Conservation (phyloP, 2,888 invertebrate species). For the Lampropteryx suffumata region DNA sequence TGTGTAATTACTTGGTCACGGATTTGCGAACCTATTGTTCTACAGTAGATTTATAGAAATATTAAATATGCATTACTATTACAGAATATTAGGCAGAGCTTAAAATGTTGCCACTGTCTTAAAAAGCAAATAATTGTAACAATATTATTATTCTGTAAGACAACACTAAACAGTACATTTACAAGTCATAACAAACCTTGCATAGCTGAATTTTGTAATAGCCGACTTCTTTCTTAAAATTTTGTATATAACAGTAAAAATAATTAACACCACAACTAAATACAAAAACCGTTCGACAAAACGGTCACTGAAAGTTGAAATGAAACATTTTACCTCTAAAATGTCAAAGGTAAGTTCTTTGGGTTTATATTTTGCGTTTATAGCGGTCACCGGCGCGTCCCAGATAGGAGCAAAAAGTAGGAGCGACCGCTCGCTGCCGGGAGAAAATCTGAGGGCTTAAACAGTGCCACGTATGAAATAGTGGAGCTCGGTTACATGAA, state of each 20-base stretch:
- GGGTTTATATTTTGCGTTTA: constrained; percentile 82
- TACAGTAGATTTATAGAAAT: neutral
- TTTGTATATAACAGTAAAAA: too few relatives aligned
- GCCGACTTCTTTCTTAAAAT: too few relatives aligned
- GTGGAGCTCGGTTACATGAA: constrained; percentile 81
- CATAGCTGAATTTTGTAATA: too few relatives aligned
- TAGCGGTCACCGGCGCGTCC: constrained; percentile 76
- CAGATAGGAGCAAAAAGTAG: constrained; percentile 70
- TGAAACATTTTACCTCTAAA: constrained; percentile 76
- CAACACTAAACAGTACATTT: too few relatives aligned
- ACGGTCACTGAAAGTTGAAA: constrained; percentile 64
- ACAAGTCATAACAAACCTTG: too few relatives aligned
- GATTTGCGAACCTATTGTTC: constrained; percentile 57
- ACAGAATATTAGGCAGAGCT: too few relatives aligned
- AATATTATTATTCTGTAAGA: too few relatives aligned
- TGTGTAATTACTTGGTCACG: constrained; percentile 65
- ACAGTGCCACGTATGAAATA: constrained; percentile 82
- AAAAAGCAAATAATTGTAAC: too few relatives aligned
- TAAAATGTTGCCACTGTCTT: too few relatives aligned
- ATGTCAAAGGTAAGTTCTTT: constrained; percentile 80
- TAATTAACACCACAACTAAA: constrained; percentile 46
- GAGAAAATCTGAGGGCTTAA: constrained; percentile 83
- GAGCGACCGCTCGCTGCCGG: constrained; percentile 68
- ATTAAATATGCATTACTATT: neutral
- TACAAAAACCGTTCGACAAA: constrained; percentile 59